Base-by-base conservation (phyloP, 2,113 vertebrate genomes). In the Periophthalmus modestus region DNA sequence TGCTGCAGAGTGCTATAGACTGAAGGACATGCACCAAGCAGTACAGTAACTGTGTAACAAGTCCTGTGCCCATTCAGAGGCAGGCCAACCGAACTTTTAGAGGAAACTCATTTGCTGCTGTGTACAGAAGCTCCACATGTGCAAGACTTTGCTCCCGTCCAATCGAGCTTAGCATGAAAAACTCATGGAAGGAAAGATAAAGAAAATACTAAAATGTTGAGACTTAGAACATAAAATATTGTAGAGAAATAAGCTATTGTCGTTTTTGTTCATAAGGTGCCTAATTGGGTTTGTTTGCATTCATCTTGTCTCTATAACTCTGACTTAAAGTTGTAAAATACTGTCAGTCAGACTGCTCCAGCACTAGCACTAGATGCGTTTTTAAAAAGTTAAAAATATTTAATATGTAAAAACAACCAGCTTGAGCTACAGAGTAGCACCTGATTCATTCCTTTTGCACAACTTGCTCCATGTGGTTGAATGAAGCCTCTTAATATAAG, bases 1-100 rank as follows among this genome's bases (percentile, higher is more conserved):
- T 96, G 96, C 85, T 96, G 96, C 89, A 95, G 95, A 0, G 95
- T 96, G 78, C 93, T 96, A 15, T 96, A 88, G 34, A 85, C 65
- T 4, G 33, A 23, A 61, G 68, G 67, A 59, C 52, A 77, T 33
- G 48, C 48, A 36, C 15, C 3, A 7, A 55, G 21, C 28, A 73
- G 69, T 13, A 47, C 46, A 47, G 16, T 52, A 18, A 52, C 48
- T 7, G 48, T 18, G 52, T 55, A 55, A 55, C 52, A 54, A 72
- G 59, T 55, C 28, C 62, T 48, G 21, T 18, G 47, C 73, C 67
- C 55, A 18, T 76, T 52, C 71, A 63, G 72, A 43, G 7, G 3
- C 34, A 55, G 68, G 74, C 66, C 59, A 70, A 66, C 70, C 63
- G 72, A 79, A 72, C 83, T 47, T 57, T 62, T 16, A 48, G 67